These are phyloP conservation scores for Microctonus hyperodae DNA, from an alignment of 2,888 invertebrate species.

Conservation along the genomic window DNA sequence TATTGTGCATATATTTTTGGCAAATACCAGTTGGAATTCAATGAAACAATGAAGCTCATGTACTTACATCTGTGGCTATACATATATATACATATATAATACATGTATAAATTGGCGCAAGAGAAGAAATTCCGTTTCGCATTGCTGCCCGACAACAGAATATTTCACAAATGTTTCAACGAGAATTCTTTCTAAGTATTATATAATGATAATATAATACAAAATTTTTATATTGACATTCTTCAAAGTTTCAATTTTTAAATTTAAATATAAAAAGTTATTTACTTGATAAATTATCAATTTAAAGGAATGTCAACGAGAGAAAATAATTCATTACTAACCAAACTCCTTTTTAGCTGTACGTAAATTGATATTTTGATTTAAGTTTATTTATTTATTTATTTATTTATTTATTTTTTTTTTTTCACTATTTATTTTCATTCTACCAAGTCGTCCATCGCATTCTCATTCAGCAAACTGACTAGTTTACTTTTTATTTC, in stretches of 20 bases:
- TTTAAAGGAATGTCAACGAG: no score
- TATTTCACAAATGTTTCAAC: neutral
- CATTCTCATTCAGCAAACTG: no score
- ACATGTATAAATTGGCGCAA: neutral
- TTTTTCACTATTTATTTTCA: no score
- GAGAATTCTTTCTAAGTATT: neutral
- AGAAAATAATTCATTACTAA: no score
- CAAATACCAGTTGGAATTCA: neutral
- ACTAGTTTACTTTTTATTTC: no score
- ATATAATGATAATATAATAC: neutral
- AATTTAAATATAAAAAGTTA: neutral
- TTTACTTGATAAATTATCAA: neutral
- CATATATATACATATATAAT: no score
- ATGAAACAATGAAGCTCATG: neutral
- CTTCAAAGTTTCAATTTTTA: neutral
- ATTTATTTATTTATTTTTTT: no score
- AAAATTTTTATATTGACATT: neutral
- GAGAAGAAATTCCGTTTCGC: neutral
- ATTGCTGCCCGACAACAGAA: neutral
- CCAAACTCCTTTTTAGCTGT: no score
- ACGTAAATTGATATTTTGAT: no score
- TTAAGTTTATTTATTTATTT: no score
- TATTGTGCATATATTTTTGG: neutral
- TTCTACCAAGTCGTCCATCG: no score
- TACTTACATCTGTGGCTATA: neutral